phyloP scores from a whole-genome alignment of 2,797 vertebrate species.

The Anguilla anguilla region DNA sequence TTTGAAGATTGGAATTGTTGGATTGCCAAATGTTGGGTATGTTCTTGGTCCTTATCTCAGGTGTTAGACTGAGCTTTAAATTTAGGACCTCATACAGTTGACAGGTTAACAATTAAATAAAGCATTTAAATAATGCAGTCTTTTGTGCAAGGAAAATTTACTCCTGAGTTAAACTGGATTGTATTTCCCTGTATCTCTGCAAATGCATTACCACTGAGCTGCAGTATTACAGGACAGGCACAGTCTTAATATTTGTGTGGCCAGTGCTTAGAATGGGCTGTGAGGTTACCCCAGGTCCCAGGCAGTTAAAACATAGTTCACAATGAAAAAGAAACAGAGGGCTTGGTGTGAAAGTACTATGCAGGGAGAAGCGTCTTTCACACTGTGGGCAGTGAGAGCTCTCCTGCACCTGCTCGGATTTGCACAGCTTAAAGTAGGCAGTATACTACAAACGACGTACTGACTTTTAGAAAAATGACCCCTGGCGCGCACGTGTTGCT shows the following conservation, averaged over 20 bases:
- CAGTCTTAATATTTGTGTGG: not conserved
- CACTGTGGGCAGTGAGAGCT: not conserved
- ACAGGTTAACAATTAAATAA: too few relatives aligned
- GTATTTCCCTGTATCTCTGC: not conserved
- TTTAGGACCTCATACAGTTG: too few relatives aligned
- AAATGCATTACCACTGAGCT: too few relatives aligned
- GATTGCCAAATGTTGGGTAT: constrained; percentile 96
- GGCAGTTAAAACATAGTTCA: too few relatives aligned
- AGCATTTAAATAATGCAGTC: not conserved
- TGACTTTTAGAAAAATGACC: not conserved
- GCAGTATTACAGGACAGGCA: too few relatives aligned
- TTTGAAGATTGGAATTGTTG: constrained; percentile 96
- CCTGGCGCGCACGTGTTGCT: too few relatives aligned
- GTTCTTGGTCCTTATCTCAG: constrained; percentile 49
- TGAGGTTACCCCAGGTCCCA: not conserved
- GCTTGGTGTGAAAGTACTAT: not conserved
- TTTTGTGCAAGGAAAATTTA: not conserved
- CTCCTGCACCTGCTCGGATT: too few relatives aligned
- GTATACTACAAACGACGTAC: not conserved
- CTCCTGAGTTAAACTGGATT: not conserved
- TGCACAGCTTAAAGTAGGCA: not conserved
- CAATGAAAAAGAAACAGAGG: too few relatives aligned
- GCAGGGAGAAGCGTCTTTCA: not conserved
- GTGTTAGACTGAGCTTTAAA: not conserved
- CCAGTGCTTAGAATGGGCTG: not conserved